Evolutionary conservation across 2,888 invertebrate genomes (phyloP).

Genomic region (Acanthacorydalis orientalis): DNA sequence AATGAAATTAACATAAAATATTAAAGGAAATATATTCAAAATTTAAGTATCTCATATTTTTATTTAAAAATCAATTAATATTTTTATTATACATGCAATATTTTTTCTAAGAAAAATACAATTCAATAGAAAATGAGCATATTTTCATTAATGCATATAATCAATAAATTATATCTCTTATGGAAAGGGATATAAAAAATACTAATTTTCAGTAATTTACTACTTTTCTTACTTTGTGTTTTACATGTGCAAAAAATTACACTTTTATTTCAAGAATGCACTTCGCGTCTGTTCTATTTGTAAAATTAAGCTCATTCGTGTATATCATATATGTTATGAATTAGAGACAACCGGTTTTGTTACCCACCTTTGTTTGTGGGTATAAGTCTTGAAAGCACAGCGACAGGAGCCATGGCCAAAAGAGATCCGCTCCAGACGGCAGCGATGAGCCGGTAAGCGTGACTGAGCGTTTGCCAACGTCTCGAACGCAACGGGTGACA

Average conservation of each 20-base stretch:
- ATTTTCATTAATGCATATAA: too few relatives aligned
- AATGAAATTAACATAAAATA: too few relatives aligned
- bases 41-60: too few relatives aligned
- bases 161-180: too few relatives aligned
- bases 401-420: constrained; percentile 46
- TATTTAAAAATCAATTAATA: too few relatives aligned
- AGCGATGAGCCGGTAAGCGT: constrained; percentile 53
- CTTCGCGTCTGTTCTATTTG: neutral
- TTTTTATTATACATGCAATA: too few relatives aligned
- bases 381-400: constrained; percentile 36
- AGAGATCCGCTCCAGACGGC: constrained; percentile 48
- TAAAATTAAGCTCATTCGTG: neutral
- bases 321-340: neutral
- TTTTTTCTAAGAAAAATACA: too few relatives aligned
- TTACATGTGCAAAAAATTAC: neutral
- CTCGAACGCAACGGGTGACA: constrained; percentile 57
- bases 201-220: too few relatives aligned
- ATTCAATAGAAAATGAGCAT: too few relatives aligned
- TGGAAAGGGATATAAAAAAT: neutral
- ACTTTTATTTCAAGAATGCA: neutral
- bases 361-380: constrained; percentile 27
- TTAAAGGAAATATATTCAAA: too few relatives aligned
- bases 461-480: constrained; percentile 57
- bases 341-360: too few relatives aligned
- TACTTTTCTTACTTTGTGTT: too few relatives aligned